Conservation (phyloP, 1,140 invertebrate genomes). For the Ceratosolen fusciceps region DNA sequence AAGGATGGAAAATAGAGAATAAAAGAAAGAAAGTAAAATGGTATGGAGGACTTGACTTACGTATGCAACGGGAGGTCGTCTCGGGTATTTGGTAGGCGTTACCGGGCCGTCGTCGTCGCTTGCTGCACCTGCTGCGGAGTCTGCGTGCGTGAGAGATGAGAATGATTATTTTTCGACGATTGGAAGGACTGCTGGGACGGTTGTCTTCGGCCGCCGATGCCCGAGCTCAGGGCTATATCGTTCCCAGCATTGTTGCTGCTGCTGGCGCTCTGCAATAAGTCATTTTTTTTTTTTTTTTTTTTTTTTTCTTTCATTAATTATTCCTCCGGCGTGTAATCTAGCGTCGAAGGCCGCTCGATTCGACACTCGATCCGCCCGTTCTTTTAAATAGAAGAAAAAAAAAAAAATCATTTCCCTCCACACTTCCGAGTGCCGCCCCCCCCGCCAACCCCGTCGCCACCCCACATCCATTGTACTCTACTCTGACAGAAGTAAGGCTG, state of each 20-base stretch:
- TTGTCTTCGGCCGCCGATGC: constrained; percentile 54
- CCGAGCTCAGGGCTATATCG: constrained; percentile 55
- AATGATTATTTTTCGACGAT: constrained; percentile 65
- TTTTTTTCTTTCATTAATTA: not conserved
- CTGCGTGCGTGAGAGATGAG: constrained; percentile 57
- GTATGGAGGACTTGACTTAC: constrained; percentile 56
- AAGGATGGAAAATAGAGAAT: too few species aligned
- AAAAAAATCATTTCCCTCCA: constrained; percentile 9
- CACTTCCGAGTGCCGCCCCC: too few species aligned
- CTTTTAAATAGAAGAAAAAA: too few species aligned
- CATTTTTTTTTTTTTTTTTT: constrained; percentile 1
- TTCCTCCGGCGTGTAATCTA: not conserved
- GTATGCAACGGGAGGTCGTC: constrained; percentile 59
- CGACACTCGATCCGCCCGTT: not conserved
- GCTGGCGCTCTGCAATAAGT: constrained; percentile 57
- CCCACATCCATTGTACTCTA: not conserved
- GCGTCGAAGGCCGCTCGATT: not conserved
- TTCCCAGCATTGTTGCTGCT: constrained; percentile 60
- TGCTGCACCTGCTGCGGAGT: constrained; percentile 33
- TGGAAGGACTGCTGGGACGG: constrained; percentile 66
- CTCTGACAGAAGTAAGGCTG: not conserved
- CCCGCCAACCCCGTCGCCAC: too few species aligned
- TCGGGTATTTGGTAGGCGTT: constrained; percentile 59
- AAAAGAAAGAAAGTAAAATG: constrained; percentile 8
- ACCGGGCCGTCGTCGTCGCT: constrained; percentile 55